Evolutionary conservation across 2,888 invertebrate species (phyloP), one percentile per base, ranked within the genome.

Genomic region (Strigamia maritima): DNA sequence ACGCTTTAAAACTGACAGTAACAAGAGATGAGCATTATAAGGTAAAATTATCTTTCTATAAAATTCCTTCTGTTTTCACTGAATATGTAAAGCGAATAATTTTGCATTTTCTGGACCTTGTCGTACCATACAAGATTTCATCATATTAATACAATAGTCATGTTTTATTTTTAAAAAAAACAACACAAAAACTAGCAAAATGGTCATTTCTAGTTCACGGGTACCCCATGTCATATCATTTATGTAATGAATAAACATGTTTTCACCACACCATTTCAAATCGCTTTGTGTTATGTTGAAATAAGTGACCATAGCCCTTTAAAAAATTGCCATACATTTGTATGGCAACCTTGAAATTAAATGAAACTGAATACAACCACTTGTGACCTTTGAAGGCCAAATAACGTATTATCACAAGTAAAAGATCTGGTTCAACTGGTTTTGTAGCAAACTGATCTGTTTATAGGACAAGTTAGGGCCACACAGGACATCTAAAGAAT

Each of bases 331-430:
- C n/a, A n/a, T n/a, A n/a, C 28, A 70, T 70, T n/a, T 70, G 70
- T 70, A 70, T 26, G 26, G 70, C 70, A 70, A 70, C 70, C 70
- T 70, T 70, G 70, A 70, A 70, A 70, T 70, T 70, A 70, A 70
- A 70, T 70, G 70, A 70, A 70, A 70, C 70, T 70, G 70, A 70
- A 70, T 70, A 16, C 70, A 70, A 70, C 70, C 70, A 70, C 26
- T 70, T 70, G 70, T 70, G 70, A 70, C 70, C 70, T 70, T 70
- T 70, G 70, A 70, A 70, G 70, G 70, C 70, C 70, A 70, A 70
- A 65, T 65, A 65, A 24, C 60, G 14, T 26, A 70, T 70, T 70
- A 70, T 70, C 70, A 70, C 70, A 70, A 70, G 70, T 16, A 70
- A 70, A 24, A 70, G 70, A 70, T 70, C 70, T 70, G 7, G 70